A percentile compares a stretch with the other conserved stretches of the same genome.
Evolutionary conservation across 2,888 invertebrate genomes (phyloP).

Genomic region (Amphipyra tragopoginis): DNA sequence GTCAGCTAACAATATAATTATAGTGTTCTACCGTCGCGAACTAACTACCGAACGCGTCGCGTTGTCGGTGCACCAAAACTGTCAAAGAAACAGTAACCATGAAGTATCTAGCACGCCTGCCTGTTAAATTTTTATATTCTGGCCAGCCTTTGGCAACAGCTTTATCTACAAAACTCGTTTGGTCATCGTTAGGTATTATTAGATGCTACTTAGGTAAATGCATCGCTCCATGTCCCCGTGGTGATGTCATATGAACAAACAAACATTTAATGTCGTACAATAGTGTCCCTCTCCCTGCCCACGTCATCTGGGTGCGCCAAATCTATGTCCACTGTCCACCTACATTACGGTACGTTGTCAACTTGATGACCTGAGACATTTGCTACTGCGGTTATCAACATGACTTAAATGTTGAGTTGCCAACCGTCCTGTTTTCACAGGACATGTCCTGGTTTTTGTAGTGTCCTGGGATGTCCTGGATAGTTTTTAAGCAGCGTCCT

Average conservation of each 20-base stretch:
- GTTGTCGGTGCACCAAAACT: no score
- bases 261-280: constrained; percentile 72
- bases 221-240: constrained; percentile 70
- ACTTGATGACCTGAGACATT: constrained; percentile 17
- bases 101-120: no score
- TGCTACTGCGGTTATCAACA: constrained; percentile 12
- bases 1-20: constrained; percentile 10
- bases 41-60: not conserved
- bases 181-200: constrained; percentile 65
- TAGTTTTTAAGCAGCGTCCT: no score
- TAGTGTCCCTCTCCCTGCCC: constrained; percentile 68
- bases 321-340: constrained; percentile 66
- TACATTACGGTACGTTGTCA: constrained; percentile 39
- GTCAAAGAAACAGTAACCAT: no score
- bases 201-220: constrained; percentile 65
- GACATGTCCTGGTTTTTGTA: no score
- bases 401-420: not conserved
- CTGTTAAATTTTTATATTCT: constrained; percentile 15
- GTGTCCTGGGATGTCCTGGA: no score
- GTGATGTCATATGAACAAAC: constrained; percentile 71
- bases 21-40: not conserved
- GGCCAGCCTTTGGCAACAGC: constrained; percentile 27
- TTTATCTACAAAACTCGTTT: constrained; percentile 48
- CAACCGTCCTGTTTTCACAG: no score
- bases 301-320: constrained; percentile 77